Base-by-base conservation (phyloP, 2,113 vertebrate species). In the Gyps fulvus region DNA sequence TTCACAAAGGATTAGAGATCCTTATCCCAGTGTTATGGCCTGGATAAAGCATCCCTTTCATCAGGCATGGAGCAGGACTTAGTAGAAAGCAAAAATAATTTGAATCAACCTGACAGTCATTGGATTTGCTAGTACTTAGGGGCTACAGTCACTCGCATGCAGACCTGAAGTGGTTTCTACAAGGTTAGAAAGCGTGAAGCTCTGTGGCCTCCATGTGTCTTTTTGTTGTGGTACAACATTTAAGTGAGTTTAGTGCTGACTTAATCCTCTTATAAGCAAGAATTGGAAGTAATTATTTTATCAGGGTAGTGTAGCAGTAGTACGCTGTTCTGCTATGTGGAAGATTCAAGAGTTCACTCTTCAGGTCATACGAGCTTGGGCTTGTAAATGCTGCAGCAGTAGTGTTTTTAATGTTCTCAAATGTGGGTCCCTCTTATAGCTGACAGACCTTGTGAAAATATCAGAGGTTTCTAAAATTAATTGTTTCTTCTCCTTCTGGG, bases 381-480 rank as follows among this genome's bases (percentile, higher is more conserved):
- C n/a, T 11, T 20, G n/a, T 94, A 71, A 66, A 2, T 55, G 43
- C 59, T 87, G 29, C 13, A 55, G 54, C 23, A n/a, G 43, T 31
- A 57, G 25, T 49, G 43, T 59, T 84, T 93, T 85, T 78, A 73
- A 34, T 25, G 5, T 31, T 58, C 43, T 93, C 54, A 40, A 57
- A 72, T 29, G 7, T 63, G 38, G 10, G 13, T 85, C 49, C 80
- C 10, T 40, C 26, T 50, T 70, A 18, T 10, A 82, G 73, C 58
- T 70, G 69, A 55, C 52, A 85, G 90, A 57, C 58, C 52, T 77
- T 58, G 18, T 91, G 90, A 84, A 94, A 85, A 90, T 76, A 52
- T 47, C 76, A 81, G 67, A 66, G 65, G 42, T 73, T 88, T 97
- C 76, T 77, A 55, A 90, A 90, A 61, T 72, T 65, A 87, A 81